Conservation (phyloP, 2,113 vertebrate genomes). For the Paramormyrops kingsleyae region DNA sequence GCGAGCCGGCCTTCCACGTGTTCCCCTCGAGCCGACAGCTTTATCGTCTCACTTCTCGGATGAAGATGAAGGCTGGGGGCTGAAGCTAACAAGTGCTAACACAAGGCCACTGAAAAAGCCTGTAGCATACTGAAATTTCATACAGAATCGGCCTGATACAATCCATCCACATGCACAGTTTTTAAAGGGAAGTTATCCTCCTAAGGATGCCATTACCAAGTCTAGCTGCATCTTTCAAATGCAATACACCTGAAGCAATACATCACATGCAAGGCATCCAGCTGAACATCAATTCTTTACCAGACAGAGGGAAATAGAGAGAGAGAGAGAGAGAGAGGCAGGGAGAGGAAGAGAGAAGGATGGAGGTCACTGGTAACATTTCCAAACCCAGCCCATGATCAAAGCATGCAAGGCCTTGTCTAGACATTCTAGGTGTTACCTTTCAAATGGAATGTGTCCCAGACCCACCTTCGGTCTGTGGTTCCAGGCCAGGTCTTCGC, state of each 20-base stretch:
- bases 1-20: neutral
- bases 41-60: neutral
- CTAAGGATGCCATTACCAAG: neutral
- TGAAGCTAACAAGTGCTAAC: neutral
- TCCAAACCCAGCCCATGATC: conserved; percentile 63
- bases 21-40: neutral
- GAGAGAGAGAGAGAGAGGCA: conserved; percentile 18
- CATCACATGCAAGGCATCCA: conserved; percentile 26
- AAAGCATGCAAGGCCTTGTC: conserved; percentile 60
- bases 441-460: conserved; percentile 75
- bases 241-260: conserved; percentile 32
- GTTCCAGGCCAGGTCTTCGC: conserved; percentile 62
- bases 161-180: neutral
- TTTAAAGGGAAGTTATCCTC: neutral
- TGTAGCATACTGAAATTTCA: neutral
- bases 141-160: neutral
- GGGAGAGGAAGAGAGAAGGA: conserved; percentile 39
- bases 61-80: neutral
- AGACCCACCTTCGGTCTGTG: conserved; percentile 49
- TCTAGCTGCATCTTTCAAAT: conserved; percentile 43
- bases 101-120: neutral
- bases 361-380: conserved; percentile 64
- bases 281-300: conserved; percentile 51
- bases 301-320: conserved; percentile 43
- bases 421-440: conserved; percentile 67